These are phyloP conservation scores for Ianthella basta DNA, from an alignment of 37 sponge, comb jelly and placozoan species.

Conservation along the genomic window DNA sequence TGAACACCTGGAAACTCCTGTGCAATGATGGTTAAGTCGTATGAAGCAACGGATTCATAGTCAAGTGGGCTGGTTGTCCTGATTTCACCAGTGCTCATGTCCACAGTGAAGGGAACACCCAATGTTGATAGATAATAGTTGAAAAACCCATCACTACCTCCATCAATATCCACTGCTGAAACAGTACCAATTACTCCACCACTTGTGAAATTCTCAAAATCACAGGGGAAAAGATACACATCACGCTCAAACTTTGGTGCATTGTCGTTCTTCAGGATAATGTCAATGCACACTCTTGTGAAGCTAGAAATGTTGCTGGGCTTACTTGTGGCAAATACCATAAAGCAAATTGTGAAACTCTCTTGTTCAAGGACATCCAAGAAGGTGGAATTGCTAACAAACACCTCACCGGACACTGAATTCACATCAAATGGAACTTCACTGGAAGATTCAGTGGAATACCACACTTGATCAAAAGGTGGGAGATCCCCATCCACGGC, in stretches of 20 bases:
- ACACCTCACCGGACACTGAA: not conserved
- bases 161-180: constrained; percentile 59
- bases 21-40: constrained; percentile 45
- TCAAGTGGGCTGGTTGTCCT: constrained; percentile 31
- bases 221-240: constrained; percentile 19
- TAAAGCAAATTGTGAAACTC: not conserved
- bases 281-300: constrained; percentile 24
- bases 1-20: constrained; percentile 22
- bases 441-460: not conserved
- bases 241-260: constrained; percentile 28
- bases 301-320: not conserved
- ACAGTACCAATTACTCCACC: constrained; percentile 20
- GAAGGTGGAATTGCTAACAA: constrained; percentile 3
- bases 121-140: constrained; percentile 27
- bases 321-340: not conserved
- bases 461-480: not conserved
- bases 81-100: constrained; percentile 43
- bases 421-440: constrained; percentile 7
- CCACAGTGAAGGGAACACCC: constrained; percentile 49
- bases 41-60: constrained; percentile 36
- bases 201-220: constrained; percentile 28
- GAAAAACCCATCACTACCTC: constrained; percentile 47
- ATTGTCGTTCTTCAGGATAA: constrained; percentile 65
- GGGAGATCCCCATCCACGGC: constrained; percentile 59
- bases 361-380: constrained; percentile 1